A percentile compares a stretch with the other conserved stretches of the same genome.
Conservation (phyloP, 2,888 invertebrate species). For the Trachelus iudaicus region DNA sequence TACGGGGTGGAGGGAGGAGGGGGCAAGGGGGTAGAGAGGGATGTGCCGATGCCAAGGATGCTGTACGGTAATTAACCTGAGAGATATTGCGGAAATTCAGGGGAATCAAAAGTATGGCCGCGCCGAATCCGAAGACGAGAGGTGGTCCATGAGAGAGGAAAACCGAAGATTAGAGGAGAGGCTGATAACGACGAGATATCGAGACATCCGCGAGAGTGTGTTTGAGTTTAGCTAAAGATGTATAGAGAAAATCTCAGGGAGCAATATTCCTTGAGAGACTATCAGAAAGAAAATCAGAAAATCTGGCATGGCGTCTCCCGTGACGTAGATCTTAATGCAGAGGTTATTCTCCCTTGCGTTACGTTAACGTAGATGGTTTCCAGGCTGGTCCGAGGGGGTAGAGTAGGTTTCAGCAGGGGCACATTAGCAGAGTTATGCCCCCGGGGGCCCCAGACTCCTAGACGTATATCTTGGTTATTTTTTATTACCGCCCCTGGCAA, state of each 20-base stretch:
- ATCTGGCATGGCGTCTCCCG: neutral
- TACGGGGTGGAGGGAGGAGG: neutral
- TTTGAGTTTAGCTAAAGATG: neutral
- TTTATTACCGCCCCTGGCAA: conserved; percentile 50
- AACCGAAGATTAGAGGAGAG: neutral
- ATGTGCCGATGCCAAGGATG: neutral
- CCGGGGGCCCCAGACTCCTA: conserved; percentile 42
- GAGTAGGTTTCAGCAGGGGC: conserved; percentile 42
- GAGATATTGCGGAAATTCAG: neutral
- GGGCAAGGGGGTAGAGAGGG: neutral
- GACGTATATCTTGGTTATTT: conserved; percentile 59
- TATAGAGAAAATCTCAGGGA: no score
- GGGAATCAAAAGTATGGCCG: neutral
- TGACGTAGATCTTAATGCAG: conserved; percentile 43
- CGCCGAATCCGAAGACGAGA: neutral
- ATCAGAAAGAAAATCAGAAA: neutral
- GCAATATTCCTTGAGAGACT: neutral
- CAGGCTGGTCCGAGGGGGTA: conserved; percentile 18
- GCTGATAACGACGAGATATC: neutral
- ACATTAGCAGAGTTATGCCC: conserved; percentile 57
- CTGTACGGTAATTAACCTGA: neutral
- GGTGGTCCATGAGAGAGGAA: no score
- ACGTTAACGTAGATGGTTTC: conserved; percentile 25
- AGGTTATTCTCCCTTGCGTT: conserved; percentile 28
- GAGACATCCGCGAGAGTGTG: neutral